Evolutionary conservation across 1,140 invertebrate species (phyloP), one percentile per base, ranked within the genome.

Genomic region (Tetraneura akinire): DNA sequence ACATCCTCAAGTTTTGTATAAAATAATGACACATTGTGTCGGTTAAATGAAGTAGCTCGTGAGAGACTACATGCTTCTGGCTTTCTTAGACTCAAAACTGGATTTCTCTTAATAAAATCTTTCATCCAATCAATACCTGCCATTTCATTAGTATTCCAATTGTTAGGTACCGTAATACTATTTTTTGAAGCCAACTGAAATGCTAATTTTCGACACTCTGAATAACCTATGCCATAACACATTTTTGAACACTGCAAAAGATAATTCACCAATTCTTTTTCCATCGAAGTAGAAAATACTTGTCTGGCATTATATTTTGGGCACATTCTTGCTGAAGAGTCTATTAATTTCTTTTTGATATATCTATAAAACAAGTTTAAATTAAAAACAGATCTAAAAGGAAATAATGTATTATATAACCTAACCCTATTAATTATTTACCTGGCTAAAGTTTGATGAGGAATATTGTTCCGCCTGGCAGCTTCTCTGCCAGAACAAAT

Each of bases 71-170:
- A 51, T 16, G 13, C 18, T 16, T 51, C 49, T 51, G 13, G 14
- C 18, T 51, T 13, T 5, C 49, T 13, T 51, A 51, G 18, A 51
- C 49, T 51, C 14, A 51, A 16, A 16, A 16, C 14, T 16, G 4
- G 14, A 16, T 51, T 13, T 51, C 49, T 13, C 5, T 51, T 51
- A 13, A 51, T 51, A 16, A 51, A 51, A 16, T 16, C 18, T 51
- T 1, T 13, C 49, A 51, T 4, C 51, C n/a, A 53, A 21, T 53
- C 51, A 53, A 53, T 53, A 4, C n/a, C 51, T 21, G 51, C 51
- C 68, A 71, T 71, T 47, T 71, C 21, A 45, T 71, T 37, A 18
- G 3, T 49, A 47, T 71, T 23, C 68, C 68, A 71, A 23, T 13
- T n/a, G 6, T 71, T 11, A 23, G 68, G 68, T 26, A 26, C 37